Base-by-base conservation (phyloP, 2,888 invertebrate genomes). In the Mylabris sibirica region DNA sequence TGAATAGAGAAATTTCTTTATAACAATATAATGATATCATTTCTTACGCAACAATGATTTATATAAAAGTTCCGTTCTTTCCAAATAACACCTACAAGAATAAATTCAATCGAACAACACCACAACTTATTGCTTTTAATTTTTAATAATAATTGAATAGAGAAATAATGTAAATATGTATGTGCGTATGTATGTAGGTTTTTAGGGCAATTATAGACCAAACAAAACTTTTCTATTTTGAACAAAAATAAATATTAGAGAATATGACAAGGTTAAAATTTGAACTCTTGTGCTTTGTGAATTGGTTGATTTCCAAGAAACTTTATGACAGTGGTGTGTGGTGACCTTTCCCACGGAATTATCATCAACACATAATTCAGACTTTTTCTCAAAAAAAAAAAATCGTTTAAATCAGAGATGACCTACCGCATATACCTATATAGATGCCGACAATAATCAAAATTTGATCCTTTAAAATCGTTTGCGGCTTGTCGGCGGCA, bases 251-350 rank as follows among this genome's bases (percentile, higher is more conserved):
- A 68, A 69, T 72, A 71, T 73, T 68, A 72, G 61, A 67, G 30
- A 71, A 70, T 30, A 57, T 65, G 65, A 67, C 72, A 70, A 73
- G 73, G 73, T 71, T 70, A 72, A 61, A 68, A 72, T 70, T 73
- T 72, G 67, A 73, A 70, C 70, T 68, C 73, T 71, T 63, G 69
- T 63, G 30, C 30, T 30, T 30, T 30, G 30, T 30, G 60, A 66
- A 66, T 60, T 63, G 53, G 65, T 65, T 63, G 26, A 60, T 35
- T 60, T 60, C 38, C 35, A 35, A 38, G 35, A 38, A 60, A 20
- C 34, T 8, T 22, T 14, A 60, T 38, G 38, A 38, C 14, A 14
- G 14, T 44, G 44, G n/a, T 26, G n/a, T 26, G n/a, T 5, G 24
- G 11, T 60, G 60, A 35, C 60, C 60, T 60, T 60, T 60, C 60